Evolutionary conservation across 2,113 vertebrate genomes (phyloP).

Genomic region (Indri indri): DNA sequence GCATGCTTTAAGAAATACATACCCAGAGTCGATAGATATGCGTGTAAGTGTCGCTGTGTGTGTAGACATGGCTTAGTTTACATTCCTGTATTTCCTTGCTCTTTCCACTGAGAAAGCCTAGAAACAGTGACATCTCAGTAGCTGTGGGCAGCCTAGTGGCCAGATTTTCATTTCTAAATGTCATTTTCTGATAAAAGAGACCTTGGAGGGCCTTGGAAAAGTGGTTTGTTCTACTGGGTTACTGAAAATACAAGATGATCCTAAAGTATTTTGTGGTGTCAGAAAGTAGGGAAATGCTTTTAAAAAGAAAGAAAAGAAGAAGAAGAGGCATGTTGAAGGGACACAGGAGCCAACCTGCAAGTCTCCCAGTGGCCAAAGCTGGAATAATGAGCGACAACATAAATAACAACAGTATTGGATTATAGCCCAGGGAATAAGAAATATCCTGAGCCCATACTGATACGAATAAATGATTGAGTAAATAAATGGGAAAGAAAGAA

Average conservation of each 20-base stretch:
- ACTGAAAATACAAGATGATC: background rate
- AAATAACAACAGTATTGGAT: background rate
- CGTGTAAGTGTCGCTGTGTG: background rate
- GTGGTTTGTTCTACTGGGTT: background rate
- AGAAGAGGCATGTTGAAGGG: background rate
- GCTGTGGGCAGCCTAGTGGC: background rate
- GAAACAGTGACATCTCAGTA: background rate
- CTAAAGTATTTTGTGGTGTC: background rate
- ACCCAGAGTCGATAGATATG: background rate
- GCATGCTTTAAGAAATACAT: background rate
- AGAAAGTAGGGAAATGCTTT: background rate
- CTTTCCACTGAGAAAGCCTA: background rate
- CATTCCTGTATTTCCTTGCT: background rate
- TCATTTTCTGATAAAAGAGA: background rate
- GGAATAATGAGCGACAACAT: background rate
- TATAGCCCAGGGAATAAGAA: background rate
- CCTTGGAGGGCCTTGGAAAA: background rate
- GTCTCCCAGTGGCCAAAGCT: background rate
- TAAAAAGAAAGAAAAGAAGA: background rate
- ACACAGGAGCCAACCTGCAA: background rate
- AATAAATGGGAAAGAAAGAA: background rate
- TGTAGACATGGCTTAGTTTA: background rate
- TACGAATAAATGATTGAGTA: background rate
- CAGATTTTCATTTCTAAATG: conserved; percentile 30
- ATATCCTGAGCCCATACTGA: background rate